Evolutionary conservation across 2,888 invertebrate species (phyloP), one percentile per base, ranked within the genome.

Genomic region (Ditula angustiorana): DNA sequence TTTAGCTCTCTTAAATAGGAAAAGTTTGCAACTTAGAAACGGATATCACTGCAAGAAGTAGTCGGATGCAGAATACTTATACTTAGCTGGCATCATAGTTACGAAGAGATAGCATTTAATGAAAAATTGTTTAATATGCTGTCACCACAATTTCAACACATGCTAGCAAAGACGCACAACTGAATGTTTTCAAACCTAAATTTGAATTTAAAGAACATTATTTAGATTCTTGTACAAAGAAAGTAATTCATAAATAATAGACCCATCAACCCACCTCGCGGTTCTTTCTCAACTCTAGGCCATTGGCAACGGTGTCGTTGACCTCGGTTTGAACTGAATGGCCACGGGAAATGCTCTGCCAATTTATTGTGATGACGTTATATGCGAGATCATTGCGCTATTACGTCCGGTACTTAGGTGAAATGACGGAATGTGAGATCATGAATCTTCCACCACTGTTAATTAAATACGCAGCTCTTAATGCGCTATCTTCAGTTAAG

Each of bases 321-420:
- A 64, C 64, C 64, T 46, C 50, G 13, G 37, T 41, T 5, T 59
- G 59, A 47, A 59, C 64, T 64, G 58, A 64, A 59, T 64, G 53
- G 64, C 53, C 64, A 64, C 58, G 64, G 64, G 59, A 64, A 64
- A 64, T 64, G 52, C 58, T 53, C 59, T 41, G 64, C 59, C 64
- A 64, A 64, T 64, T 64, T 59, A 59, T 53, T 64, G 24, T 53
- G 58, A 64, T 59, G 64, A 64, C 64, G 64, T 46, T 33, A 50
- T 37, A 26, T 44, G 44, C 41, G 55, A 56, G 55, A 56, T 56
- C 55, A 56, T 26, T 19, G 55, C 19, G 55, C 55, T 41, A 56
- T 41, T 53, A 23, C 55, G 55, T 56, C 55, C 55, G 55, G 55
- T 56, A 53, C 53, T 53, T 35, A 35, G 53, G 23, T 35, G 26